These are phyloP conservation scores for Dermolepida albohirtum DNA, from an alignment of 2,888 invertebrate species.

Conservation along the genomic window DNA sequence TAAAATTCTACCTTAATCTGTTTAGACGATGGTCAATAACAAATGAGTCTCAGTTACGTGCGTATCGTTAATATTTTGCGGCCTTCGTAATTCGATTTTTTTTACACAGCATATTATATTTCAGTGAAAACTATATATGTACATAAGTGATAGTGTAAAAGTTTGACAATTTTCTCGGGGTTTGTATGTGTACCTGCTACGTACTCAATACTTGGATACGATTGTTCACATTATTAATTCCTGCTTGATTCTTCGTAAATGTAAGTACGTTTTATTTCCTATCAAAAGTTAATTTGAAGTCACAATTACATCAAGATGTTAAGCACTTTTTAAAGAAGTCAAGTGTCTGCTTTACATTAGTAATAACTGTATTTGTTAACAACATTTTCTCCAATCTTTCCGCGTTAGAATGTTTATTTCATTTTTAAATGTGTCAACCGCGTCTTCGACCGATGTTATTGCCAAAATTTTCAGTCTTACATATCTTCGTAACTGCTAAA, in stretches of 20 bases:
- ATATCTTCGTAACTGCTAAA: too few relatives aligned
- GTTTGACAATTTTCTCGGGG: neutral
- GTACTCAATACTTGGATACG: neutral
- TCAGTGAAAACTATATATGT: slow-evolving; percentile 23
- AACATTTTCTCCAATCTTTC: too few relatives aligned
- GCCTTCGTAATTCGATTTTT: slow-evolving; percentile 9
- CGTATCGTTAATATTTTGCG: neutral
- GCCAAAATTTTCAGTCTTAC: too few relatives aligned
- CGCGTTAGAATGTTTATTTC: too few relatives aligned
- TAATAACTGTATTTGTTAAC: too few relatives aligned
- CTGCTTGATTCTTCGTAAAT: neutral
- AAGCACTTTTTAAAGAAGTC: too few relatives aligned
- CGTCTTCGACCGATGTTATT: too few relatives aligned
- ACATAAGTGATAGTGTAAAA: slow-evolving; percentile 28
- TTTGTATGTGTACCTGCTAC: neutral
- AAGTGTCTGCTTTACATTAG: too few relatives aligned
- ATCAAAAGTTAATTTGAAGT: too few relatives aligned
- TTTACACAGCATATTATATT: slow-evolving; percentile 9
- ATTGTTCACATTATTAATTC: neutral
- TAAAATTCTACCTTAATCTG: neutral
- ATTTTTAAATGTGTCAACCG: too few relatives aligned
- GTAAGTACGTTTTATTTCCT: neutral
- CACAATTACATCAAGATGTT: too few relatives aligned
- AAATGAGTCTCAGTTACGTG: neutral
- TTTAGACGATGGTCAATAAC: neutral